phyloP scores from a whole-genome alignment of 1,140 invertebrate species.

The Camponotus vicinus region DNA sequence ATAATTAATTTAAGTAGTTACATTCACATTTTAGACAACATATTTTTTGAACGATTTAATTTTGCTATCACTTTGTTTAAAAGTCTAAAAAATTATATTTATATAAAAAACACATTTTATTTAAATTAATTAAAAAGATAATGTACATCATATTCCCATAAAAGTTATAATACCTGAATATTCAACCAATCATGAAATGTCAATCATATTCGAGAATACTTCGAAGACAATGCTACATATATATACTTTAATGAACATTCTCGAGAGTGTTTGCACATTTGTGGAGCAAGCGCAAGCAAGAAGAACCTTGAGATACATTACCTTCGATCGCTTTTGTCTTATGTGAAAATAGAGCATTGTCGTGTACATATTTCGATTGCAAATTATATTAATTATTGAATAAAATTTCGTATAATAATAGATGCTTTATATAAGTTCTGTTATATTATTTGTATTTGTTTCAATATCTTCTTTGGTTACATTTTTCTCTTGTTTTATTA shows the following conservation, averaged over 20 bases:
- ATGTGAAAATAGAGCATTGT: conserved; percentile 35
- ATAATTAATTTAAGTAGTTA: conserved; percentile 24
- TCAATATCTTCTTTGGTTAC: not conserved
- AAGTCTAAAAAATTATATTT: conserved; percentile 3
- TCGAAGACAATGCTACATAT: not conserved
- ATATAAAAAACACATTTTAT: not conserved
- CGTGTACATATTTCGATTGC: conserved; percentile 33
- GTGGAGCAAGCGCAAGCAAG: conserved; percentile 55
- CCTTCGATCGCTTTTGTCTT: conserved; percentile 66
- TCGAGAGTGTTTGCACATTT: conserved; percentile 49
- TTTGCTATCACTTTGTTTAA: not conserved
- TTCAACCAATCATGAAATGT: not conserved
- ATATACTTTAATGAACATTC: conserved; percentile 37
- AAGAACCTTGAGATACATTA: conserved; percentile 39
- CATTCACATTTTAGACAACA: too few species aligned
- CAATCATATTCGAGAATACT: not conserved
- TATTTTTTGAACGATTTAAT: not conserved
- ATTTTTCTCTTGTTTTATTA: not conserved
- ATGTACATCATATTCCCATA: not conserved
- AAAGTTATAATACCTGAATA: conserved; percentile 13
- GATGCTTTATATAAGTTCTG: not conserved
- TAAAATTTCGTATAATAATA: not conserved
- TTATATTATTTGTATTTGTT: not conserved
- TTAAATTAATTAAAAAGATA: not conserved
- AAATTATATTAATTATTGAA: conserved; percentile 24